Evolutionary conservation across 2,113 vertebrate species (phyloP).

Genomic region (Morone chrysops): DNA sequence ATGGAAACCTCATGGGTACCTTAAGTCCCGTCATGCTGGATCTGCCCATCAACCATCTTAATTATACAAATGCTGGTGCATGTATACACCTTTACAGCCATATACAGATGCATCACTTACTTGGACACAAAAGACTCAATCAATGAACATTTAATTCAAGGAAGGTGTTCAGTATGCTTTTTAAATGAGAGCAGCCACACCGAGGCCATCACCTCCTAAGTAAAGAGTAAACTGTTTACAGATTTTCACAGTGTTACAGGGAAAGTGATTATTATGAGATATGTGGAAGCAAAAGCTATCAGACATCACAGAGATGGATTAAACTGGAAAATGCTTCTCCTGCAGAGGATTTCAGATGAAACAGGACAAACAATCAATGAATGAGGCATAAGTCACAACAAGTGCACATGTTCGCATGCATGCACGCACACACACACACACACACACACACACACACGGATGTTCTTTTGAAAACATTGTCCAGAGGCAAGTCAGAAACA

Average conservation of each 20-base stretch:
- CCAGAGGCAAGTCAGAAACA: neutral
- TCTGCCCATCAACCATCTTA: no score
- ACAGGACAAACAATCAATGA: slow-evolving; percentile 40
- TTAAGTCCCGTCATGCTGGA: no score
- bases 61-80: no score
- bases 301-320: slow-evolving; percentile 43
- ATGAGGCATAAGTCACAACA: slow-evolving; percentile 27
- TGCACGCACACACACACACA: neutral
- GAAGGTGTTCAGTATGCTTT: neutral
- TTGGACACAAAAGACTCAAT: no score
- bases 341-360: slow-evolving; percentile 26
- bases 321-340: slow-evolving; percentile 32
- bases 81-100: no score
- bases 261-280: slow-evolving; percentile 38
- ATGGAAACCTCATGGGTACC: no score
- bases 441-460: neutral
- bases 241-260: neutral
- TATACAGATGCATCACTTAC: no score
- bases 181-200: neutral
- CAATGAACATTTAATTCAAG: slow-evolving; percentile 15
- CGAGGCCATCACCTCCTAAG: neutral
- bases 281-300: slow-evolving; percentile 32
- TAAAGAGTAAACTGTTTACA: slow-evolving; percentile 16
- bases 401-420: neutral
- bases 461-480: no score